Evolutionary conservation across 2,797 vertebrate genomes (phyloP), one percentile per base, ranked within the genome.

Genomic region (Epinephelus malabaricus): DNA sequence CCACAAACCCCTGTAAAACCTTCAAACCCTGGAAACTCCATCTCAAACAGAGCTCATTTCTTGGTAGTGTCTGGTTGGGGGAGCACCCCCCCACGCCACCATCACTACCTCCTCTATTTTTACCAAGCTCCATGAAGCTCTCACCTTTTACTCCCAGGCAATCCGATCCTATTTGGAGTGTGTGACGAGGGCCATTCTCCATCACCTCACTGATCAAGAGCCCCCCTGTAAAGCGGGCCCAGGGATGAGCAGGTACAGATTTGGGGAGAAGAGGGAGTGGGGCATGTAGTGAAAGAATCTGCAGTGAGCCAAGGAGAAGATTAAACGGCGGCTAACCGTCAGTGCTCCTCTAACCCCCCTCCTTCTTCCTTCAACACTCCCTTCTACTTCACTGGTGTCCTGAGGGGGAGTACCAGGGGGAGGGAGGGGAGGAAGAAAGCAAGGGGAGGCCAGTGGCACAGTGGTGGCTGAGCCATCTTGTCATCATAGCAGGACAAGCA

Each of bases 401-500:
- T 82, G 62, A 79, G 83, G 86, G 89, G 86, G 85, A 70, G 78
- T 40, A 78, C 73, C 68, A 63, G 87, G 69, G 80, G 88, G 69
- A 79, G 66, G 70, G 76, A 63, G 76, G 69, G 69, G 60, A 73
- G 86, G 46, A 38, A 56, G 73, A 72, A 82, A 77, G 76, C 60
- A 72, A 79, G 83, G 86, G 87, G 75, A 79, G 84, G 81, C 79
- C 68, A 27, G 81, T 88, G 88, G 92, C 92, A 91, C 88, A 90
- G 92, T 91, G 82, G 89, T 88, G 84, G 91, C 89, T 92, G 90
- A 92, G 92, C 92, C 93, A 94, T 92, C 94, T 94, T 95, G 94
- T 94, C 94, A 92, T 95, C 94, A 93, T 94, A 94, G 93, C 92
- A 90, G 94, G 94, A 94, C 93, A 90, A 94, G 94, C 91, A 94